Evolutionary conservation across 92 coral and sea anemone species (phyloP).

Genomic region (Parazoanthus atlanticus): DNA sequence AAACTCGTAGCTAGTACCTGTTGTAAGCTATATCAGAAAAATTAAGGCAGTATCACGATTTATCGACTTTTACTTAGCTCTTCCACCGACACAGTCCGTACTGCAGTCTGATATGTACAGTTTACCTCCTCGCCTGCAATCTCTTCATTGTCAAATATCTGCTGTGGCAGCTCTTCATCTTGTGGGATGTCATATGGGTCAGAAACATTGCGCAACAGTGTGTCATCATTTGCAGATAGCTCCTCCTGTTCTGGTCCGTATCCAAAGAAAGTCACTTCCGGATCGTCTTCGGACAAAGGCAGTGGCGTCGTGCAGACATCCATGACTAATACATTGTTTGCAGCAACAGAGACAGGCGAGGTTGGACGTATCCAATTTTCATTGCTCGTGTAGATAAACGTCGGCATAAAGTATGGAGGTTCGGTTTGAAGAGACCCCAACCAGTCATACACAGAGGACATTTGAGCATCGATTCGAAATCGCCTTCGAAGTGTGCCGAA

Average conservation of each 20-base stretch:
- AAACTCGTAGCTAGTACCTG: no score
- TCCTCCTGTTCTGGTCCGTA: constrained; percentile 34
- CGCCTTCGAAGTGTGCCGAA: constrained; percentile 44
- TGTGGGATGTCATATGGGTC: constrained; percentile 21
- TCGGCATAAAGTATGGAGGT: background rate
- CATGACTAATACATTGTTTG: constrained; percentile 25
- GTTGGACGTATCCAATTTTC: constrained; percentile 28
- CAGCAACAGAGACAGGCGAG: constrained; percentile 36
- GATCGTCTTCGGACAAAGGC: constrained; percentile 16
- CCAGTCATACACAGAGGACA: constrained; percentile 48
- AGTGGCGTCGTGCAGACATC: constrained; percentile 4
- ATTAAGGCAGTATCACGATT: no score
- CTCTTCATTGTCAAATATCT: constrained; percentile 34
- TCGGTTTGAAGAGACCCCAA: constrained; percentile 42
- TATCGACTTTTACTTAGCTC: no score
- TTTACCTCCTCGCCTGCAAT: constrained; percentile 23
- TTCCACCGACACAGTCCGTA: no score
- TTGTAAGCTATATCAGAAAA: no score
- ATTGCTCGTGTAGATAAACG: constrained; percentile 10
- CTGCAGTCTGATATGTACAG: constrained; percentile 6
- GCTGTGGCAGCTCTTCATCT: constrained; percentile 30
- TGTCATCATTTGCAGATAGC: constrained; percentile 33
- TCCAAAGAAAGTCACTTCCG: constrained; percentile 39
- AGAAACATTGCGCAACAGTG: constrained; percentile 24
- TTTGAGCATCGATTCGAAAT: constrained; percentile 25